These are phyloP conservation scores for Ophraella communa DNA, from an alignment of 2,888 invertebrate genomes.

Conservation along the genomic window DNA sequence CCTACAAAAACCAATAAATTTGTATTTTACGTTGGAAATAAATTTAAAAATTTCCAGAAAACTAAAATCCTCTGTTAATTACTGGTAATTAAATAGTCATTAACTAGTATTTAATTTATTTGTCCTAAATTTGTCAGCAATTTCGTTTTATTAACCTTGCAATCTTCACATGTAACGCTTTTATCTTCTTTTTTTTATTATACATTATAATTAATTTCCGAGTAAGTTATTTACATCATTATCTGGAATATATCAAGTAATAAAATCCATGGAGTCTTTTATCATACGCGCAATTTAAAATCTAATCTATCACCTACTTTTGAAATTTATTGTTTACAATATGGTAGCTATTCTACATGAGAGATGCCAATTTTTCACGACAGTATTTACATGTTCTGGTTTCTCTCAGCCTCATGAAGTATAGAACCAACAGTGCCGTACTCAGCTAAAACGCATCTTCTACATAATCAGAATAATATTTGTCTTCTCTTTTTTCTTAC, in stretches of 20 bases:
- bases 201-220: neutral
- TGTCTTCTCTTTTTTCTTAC: too few relatives aligned
- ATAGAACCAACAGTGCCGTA: neutral
- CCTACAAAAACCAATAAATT: too few relatives aligned
- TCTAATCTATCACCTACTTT: conserved; percentile 3
- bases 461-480: too few relatives aligned
- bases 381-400: neutral
- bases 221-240: neutral
- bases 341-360: neutral
- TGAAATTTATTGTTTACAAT: conserved; percentile 5
- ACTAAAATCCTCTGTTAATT: too few relatives aligned
- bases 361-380: conserved; percentile 6
- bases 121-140: too few relatives aligned
- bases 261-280: neutral
- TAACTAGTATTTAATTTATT: too few relatives aligned
- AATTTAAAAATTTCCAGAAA: too few relatives aligned
- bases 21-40: too few relatives aligned
- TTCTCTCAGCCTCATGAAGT: neutral
- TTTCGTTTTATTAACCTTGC: too few relatives aligned
- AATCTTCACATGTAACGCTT: too few relatives aligned
- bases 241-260: neutral
- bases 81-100: too few relatives aligned
- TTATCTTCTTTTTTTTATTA: neutral
- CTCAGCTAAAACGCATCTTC: too few relatives aligned
- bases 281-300: neutral